Conservation (phyloP, 2,113 vertebrate genomes). For the Pitta sordida region DNA sequence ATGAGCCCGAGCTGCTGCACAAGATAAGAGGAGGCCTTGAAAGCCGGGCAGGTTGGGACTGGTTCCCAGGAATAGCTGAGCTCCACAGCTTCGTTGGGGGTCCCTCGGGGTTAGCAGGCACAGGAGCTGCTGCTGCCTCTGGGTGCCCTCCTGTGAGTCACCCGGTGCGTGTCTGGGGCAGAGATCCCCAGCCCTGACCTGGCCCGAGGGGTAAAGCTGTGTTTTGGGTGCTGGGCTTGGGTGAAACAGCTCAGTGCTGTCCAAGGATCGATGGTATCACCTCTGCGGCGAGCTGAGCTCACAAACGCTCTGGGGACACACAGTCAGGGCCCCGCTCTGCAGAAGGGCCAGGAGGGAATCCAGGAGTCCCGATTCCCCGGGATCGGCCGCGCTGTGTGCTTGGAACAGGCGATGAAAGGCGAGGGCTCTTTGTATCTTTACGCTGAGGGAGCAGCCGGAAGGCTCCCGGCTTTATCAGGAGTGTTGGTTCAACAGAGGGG, state of each 20-base stretch:
- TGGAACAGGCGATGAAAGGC: background rate
- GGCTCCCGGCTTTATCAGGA: background rate
- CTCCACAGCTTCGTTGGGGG: slow-evolving; percentile 45
- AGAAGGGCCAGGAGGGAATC: background rate
- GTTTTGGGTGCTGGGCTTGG: background rate
- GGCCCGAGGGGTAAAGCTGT: background rate
- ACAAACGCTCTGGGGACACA: background rate
- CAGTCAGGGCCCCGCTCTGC: background rate
- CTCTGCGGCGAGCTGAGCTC: background rate
- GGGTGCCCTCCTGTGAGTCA: background rate
- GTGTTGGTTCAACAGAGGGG: background rate
- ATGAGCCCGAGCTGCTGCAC: background rate
- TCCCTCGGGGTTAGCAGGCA: background rate
- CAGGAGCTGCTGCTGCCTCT: background rate
- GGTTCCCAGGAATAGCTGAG: slow-evolving; percentile 32
- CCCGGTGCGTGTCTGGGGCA: background rate
- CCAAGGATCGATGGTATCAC: background rate
- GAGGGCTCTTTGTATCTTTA: background rate
- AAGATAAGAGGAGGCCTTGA: slow-evolving; percentile 41
- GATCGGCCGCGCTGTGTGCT: background rate
- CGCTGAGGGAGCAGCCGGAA: background rate
- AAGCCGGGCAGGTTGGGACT: background rate
- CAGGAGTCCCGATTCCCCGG: background rate
- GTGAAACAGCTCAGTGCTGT: no score
- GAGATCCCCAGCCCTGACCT: background rate